Percentiles rank a stretch among this genome's conserved stretches.
Evolutionary conservation across 2,113 vertebrate genomes (phyloP).

Genomic region (Xenopus tropicalis): UCB_Xtro_10.0 CM004445.2:118513501-118514000

Average conservation of each 20-base stretch:
- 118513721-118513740: slow-evolving; percentile 30
- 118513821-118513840: background rate
- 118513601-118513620: too few relatives aligned
- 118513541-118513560: too few relatives aligned
- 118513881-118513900: slow-evolving; percentile 16
- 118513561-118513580: too few relatives aligned
- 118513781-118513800: slow-evolving; percentile 7
- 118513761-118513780: background rate
- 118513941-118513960: slow-evolving; percentile 29
- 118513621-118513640: background rate
- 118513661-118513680: slow-evolving; percentile 22
- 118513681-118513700: slow-evolving; percentile 11
- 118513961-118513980: slow-evolving; percentile 12
- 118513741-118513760: slow-evolving; percentile 31
- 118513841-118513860: slow-evolving; percentile 17
- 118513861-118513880: slow-evolving; percentile 14
- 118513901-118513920: background rate
- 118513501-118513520: too few relatives aligned
- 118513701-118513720: background rate
- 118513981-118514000: background rate
- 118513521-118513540: too few relatives aligned
- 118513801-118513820: slow-evolving; percentile 11
- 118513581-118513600: too few relatives aligned
- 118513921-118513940: slow-evolving; percentile 9
- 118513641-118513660: background rate